Percentiles rank a stretch among this genome's conserved stretches.
phyloP scores from a whole-genome alignment of 2,113 vertebrate species.

The Muntiacus reevesi region DNA sequence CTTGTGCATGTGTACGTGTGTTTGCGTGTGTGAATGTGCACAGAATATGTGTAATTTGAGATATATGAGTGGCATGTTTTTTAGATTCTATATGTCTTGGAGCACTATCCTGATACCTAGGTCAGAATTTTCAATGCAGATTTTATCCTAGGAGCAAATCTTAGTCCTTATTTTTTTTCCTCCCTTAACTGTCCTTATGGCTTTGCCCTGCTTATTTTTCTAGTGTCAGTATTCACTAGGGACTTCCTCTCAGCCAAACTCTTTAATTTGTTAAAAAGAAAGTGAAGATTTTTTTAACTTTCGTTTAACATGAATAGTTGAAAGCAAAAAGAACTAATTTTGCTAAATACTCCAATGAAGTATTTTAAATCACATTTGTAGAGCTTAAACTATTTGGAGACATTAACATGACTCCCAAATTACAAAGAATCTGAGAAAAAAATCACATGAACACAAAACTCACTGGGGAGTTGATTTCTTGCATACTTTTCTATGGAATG shows the following conservation, averaged over 20 bases:
- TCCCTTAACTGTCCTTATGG: neutral
- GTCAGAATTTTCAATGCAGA: conserved; percentile 3
- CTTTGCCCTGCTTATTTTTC: neutral
- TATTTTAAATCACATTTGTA: conserved; percentile 12
- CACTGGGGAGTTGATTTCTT: conserved; percentile 46
- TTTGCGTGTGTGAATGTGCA: neutral
- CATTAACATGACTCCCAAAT: conserved; percentile 33
- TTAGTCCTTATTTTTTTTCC: neutral
- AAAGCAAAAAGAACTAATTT: conserved; percentile 22
- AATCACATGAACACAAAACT: conserved; percentile 24
- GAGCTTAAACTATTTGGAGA: conserved; percentile 1
- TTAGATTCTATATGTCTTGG: neutral
- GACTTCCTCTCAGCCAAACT: neutral
- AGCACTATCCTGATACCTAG: neutral
- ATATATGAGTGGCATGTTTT: neutral
- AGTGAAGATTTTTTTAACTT: neutral
- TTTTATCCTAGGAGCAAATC: neutral
- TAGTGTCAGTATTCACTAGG: neutral
- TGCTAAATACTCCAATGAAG: conserved; percentile 31
- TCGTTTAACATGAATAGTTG: conserved; percentile 42
- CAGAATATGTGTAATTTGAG: neutral
- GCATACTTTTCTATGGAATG: conserved; percentile 43
- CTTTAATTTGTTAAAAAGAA: conserved; percentile 34
- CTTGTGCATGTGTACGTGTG: too few relatives aligned
- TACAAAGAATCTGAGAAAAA: conserved; percentile 10